Conservation (phyloP, 2,888 invertebrate species). For the Lycia hirtaria region DNA sequence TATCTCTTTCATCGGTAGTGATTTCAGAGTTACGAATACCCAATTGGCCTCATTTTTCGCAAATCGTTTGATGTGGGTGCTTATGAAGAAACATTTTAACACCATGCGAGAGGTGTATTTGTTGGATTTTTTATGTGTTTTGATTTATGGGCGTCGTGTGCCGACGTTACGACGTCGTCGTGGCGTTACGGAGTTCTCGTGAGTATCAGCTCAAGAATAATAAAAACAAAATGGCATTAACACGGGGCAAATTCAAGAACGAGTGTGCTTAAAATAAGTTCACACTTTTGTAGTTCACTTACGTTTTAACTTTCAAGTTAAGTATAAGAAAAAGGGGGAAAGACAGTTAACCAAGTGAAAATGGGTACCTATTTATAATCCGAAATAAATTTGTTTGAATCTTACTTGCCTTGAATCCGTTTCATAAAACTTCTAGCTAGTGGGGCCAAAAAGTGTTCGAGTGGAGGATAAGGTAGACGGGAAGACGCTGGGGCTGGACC, state of each 20-base stretch:
- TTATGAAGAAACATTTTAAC: slow-evolving; percentile 26
- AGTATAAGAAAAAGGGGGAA: too few relatives aligned
- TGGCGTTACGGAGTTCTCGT: neutral
- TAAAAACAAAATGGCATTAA: neutral
- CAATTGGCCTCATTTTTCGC: slow-evolving; percentile 28
- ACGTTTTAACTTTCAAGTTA: too few relatives aligned
- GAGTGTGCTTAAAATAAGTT: too few relatives aligned
- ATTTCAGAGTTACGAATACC: slow-evolving; percentile 23
- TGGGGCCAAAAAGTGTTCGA: too few relatives aligned
- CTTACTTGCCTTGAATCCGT: too few relatives aligned
- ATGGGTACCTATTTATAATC: too few relatives aligned
- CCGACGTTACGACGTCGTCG: slow-evolving; percentile 2
- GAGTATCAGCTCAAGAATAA: neutral
- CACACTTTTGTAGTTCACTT: too few relatives aligned
- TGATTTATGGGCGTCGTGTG: slow-evolving; percentile 8
- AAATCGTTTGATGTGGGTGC: slow-evolving; percentile 28
- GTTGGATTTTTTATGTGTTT: slow-evolving; percentile 20
- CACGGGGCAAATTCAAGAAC: neutral
- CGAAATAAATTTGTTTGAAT: too few relatives aligned
- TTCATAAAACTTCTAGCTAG: too few relatives aligned
- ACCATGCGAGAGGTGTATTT: slow-evolving; percentile 14
- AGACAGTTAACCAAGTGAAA: too few relatives aligned
- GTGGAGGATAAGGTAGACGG: too few relatives aligned
- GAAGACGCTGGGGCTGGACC: too few relatives aligned
- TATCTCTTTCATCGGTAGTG: slow-evolving; percentile 26